Conservation (phyloP, 2,113 vertebrate species). For the Balaenoptera acutorostrata region DNA sequence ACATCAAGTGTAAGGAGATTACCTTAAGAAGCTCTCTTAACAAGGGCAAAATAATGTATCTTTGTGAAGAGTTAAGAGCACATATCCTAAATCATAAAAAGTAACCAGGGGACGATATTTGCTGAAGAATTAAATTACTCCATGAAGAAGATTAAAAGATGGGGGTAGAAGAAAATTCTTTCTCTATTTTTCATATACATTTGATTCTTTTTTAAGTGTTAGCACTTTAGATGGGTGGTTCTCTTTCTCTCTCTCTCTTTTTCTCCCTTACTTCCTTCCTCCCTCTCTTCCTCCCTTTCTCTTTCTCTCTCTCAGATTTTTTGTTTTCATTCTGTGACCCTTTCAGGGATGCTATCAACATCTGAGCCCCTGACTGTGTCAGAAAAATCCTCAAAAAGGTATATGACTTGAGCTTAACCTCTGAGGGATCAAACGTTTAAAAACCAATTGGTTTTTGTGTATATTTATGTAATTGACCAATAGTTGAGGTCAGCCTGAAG, state of each 20-base stretch:
- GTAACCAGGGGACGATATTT: background rate
- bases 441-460: background rate
- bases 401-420: background rate
- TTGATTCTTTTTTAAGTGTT: background rate
- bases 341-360: background rate
- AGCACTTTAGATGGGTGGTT: background rate
- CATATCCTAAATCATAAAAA: background rate
- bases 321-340: background rate
- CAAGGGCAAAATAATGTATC: background rate
- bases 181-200: background rate
- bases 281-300: background rate
- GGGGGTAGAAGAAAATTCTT: background rate
- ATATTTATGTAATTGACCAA: background rate
- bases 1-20: background rate
- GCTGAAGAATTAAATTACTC: background rate
- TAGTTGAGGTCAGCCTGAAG: background rate
- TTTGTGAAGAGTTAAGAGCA: background rate
- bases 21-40: background rate
- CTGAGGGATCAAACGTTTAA: background rate
- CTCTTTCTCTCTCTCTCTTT: background rate
- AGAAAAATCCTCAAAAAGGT: background rate
- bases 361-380: background rate
- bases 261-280: background rate
- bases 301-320: background rate
- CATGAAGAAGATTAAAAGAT: background rate